Evolutionary conservation across 2,797 vertebrate species (phyloP).

Genomic region (Malacoraja senta): DNA sequence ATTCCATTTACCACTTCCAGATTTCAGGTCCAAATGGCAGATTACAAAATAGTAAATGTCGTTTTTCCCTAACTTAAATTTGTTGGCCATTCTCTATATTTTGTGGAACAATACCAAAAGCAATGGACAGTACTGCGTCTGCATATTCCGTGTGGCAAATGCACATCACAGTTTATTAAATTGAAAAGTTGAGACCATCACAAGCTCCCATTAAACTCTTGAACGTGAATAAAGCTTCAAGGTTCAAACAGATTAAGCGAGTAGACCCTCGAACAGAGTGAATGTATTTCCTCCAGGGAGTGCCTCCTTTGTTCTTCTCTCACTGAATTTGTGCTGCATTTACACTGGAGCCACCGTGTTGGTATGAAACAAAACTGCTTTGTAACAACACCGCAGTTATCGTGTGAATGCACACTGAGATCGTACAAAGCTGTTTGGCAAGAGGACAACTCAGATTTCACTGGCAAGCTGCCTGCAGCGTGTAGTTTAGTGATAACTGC

Average conservation of each 20-base stretch:
- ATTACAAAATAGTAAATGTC: not conserved
- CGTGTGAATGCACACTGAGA: not conserved
- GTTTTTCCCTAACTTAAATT: no score
- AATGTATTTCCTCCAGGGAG: not conserved
- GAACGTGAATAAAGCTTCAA: not conserved
- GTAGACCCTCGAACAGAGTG: not conserved
- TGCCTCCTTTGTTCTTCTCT: not conserved
- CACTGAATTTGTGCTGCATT: not conserved
- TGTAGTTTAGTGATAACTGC: conserved; percentile 6
- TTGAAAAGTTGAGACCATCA: not conserved
- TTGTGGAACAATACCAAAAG: not conserved
- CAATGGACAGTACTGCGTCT: not conserved
- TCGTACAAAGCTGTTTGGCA: not conserved
- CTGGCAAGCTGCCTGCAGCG: not conserved
- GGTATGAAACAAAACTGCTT: not conserved
- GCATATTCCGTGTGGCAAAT: no score
- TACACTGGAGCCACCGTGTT: not conserved
- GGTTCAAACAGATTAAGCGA: not conserved
- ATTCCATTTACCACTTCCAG: not conserved
- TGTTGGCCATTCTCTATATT: not conserved
- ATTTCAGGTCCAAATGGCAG: not conserved
- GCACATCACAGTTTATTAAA: not conserved
- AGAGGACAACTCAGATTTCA: not conserved
- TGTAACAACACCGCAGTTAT: not conserved
- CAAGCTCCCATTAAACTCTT: not conserved